These are phyloP conservation scores for Takifugu rubripes DNA, from an alignment of 2,797 vertebrate genomes.

Conservation along the genomic window DNA sequence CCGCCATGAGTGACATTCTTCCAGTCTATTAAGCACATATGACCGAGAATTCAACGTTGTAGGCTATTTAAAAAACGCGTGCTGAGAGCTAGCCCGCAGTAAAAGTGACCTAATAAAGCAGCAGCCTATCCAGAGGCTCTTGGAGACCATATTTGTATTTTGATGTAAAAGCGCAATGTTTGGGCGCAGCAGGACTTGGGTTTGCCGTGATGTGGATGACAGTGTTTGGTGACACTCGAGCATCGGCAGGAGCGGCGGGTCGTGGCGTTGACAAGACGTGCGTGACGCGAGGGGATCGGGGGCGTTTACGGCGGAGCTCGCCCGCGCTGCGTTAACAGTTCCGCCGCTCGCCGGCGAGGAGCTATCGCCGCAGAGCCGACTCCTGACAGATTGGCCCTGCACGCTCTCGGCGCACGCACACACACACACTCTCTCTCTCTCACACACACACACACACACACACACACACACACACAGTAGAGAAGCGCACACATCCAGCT, in stretches of 20 bases:
- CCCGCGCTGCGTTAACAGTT: constrained; percentile 72
- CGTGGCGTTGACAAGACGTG: constrained; percentile 66
- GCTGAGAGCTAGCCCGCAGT: background rate
- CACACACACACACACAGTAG: background rate
- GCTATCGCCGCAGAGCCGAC: constrained; percentile 51
- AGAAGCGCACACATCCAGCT: constrained; percentile 28
- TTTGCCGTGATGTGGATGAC: constrained; percentile 8
- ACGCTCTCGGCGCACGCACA: constrained; percentile 8
- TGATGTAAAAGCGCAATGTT: too few relatives aligned
- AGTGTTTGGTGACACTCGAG: constrained; percentile 29
- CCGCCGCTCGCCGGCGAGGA: constrained; percentile 60
- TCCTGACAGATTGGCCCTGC: constrained; percentile 15
- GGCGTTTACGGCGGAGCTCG: constrained; percentile 58
- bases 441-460: too few relatives aligned
- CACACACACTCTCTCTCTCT: background rate
- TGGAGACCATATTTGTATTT: too few relatives aligned
- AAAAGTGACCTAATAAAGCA: too few relatives aligned
- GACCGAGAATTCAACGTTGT: constrained; percentile 11
- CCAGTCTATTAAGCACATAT: constrained; percentile 3
- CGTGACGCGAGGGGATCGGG: constrained; percentile 56
- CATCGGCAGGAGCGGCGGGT: constrained; percentile 45
- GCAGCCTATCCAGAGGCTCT: too few relatives aligned
- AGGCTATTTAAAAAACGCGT: background rate
- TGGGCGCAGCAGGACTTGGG: background rate
- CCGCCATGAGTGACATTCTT: constrained; percentile 7